These are phyloP conservation scores for Neopelma chrysocephalum DNA, from an alignment of 2,797 vertebrate genomes.

Conservation along the genomic window DNA sequence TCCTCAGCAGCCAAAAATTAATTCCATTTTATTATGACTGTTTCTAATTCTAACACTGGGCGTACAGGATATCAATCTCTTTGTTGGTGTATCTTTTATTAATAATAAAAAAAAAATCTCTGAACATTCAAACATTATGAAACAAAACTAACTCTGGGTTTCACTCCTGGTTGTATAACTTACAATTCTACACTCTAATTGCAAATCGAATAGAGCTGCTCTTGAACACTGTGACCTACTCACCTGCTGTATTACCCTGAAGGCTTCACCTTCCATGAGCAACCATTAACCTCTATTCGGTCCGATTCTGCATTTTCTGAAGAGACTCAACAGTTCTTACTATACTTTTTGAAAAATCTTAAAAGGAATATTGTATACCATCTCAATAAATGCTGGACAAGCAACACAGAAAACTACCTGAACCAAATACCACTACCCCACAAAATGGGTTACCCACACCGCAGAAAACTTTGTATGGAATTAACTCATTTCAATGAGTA, in stretches of 20 bases:
- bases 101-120: not conserved
- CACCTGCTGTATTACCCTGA: not conserved
- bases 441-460: not conserved
- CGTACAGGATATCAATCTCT: not conserved
- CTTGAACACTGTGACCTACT: conserved; percentile 40
- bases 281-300: conserved; percentile 51
- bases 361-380: not conserved
- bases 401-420: not conserved
- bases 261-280: conserved; percentile 46
- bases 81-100: not conserved
- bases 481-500: conserved; percentile 41
- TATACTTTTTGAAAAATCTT: conserved; percentile 22
- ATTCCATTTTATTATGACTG: not conserved
- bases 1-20: not conserved
- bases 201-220: conserved; percentile 31
- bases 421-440: not conserved
- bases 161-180: not conserved
- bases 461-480: not conserved
- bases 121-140: not conserved
- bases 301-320: conserved; percentile 19
- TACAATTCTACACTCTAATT: not conserved
- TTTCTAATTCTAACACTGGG: conserved; percentile 10
- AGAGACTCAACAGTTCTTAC: conserved; percentile 29
- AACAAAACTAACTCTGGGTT: not conserved
- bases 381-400: conserved; percentile 24